Conservation (phyloP, 2,113 vertebrate species). For the Mohoua ochrocephala region DNA sequence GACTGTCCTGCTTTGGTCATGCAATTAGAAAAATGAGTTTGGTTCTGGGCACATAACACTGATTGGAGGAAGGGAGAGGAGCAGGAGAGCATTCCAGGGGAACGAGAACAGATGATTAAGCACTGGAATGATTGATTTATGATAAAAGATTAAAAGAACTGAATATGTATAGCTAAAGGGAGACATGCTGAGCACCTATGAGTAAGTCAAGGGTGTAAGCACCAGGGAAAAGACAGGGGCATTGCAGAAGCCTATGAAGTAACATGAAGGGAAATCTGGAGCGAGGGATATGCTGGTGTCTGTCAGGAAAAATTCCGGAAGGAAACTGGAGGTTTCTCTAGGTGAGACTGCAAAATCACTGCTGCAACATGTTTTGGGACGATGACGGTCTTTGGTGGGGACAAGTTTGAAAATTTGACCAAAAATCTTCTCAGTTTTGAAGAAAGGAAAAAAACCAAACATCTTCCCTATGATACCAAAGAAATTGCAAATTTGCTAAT, state of each 20-base stretch:
- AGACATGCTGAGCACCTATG: slow-evolving; percentile 40
- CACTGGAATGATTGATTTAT: slow-evolving; percentile 61
- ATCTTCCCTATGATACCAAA: not conserved
- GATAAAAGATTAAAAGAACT: slow-evolving; percentile 57
- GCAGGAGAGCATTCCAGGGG: not conserved
- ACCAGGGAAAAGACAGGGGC: not conserved
- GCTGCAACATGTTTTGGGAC: not conserved
- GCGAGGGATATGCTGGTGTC: not conserved
- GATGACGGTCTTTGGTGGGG: not conserved
- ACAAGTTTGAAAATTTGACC: not conserved
- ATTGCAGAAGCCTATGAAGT: not conserved
- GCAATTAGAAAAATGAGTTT: not conserved
- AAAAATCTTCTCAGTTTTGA: not conserved
- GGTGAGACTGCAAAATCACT: not conserved
- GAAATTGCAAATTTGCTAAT: not conserved
- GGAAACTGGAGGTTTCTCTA: not conserved
- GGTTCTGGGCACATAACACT: not conserved
- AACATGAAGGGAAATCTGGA: not conserved
- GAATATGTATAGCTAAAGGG: slow-evolving; percentile 64
- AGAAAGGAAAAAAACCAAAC: not conserved
- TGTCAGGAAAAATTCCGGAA: not conserved
- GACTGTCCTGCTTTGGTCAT: not conserved
- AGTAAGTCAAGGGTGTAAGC: not conserved
- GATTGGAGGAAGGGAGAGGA: not conserved
- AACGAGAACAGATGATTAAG: slow-evolving; percentile 25